phyloP scores from a whole-genome alignment of 1,140 invertebrate genomes.

The Drosophila triauraria region DNA sequence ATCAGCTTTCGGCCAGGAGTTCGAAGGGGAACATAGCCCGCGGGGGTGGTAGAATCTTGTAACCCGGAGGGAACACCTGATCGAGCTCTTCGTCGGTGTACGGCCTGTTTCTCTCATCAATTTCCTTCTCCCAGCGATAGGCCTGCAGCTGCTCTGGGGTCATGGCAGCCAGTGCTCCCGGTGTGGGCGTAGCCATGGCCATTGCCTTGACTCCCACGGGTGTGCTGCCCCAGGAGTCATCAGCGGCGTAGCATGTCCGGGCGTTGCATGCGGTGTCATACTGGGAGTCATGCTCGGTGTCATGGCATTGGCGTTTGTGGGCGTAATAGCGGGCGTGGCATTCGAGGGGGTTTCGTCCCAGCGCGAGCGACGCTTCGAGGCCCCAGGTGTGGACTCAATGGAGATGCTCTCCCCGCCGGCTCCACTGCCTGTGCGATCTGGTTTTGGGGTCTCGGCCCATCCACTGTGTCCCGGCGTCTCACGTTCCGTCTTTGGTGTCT shows the following conservation, averaged over 20 bases:
- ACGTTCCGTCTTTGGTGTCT: slow-evolving; percentile 98
- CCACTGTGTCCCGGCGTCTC: slow-evolving; percentile 98
- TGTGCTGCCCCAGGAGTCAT: slow-evolving; percentile 91
- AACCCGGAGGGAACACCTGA: slow-evolving; percentile 98
- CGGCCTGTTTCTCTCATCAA: slow-evolving; percentile 98
- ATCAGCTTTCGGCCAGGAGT: slow-evolving; percentile 98
- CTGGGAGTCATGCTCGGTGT: slow-evolving; percentile 90
- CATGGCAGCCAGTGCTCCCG: slow-evolving; percentile 97
- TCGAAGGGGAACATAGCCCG: slow-evolving; percentile 98
- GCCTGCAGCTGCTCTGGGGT: slow-evolving; percentile 99
- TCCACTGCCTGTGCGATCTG: slow-evolving; percentile 90
- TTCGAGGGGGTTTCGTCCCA: slow-evolving; percentile 99
- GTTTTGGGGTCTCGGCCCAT: slow-evolving; percentile 99
- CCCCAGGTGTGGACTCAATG: slow-evolving; percentile 96
- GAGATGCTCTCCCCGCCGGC: slow-evolving; percentile 92
- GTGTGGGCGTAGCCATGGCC: slow-evolving; percentile 98
- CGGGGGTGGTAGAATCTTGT: slow-evolving; percentile 98
- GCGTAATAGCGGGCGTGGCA: slow-evolving; percentile 88
- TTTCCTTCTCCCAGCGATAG: slow-evolving; percentile 99
- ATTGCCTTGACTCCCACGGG: slow-evolving; percentile 98
- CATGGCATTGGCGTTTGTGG: slow-evolving; percentile 87
- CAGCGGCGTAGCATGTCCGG: slow-evolving; percentile 86
- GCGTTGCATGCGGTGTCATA: slow-evolving; percentile 88
- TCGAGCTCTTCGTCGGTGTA: slow-evolving; percentile 99
- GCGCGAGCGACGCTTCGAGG: slow-evolving; percentile 95